Conservation (phyloP, 2,113 vertebrate species). For the Poeciliopsis retropinna region DNA sequence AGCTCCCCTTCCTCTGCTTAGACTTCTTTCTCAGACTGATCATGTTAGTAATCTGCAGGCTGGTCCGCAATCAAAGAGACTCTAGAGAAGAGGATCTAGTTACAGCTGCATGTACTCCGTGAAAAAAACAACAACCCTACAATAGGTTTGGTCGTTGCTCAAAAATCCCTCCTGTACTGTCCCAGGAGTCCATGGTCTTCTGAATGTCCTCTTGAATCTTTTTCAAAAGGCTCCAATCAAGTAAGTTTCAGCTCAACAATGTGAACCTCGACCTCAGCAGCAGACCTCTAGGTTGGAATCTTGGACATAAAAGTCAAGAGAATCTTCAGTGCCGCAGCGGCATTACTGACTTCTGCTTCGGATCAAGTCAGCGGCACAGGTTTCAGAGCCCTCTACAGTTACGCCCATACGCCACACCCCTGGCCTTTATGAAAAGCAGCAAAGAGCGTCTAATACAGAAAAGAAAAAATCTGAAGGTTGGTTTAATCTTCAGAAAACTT, state of each 20-base stretch:
- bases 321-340: conserved; percentile 8
- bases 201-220: conserved; percentile 26
- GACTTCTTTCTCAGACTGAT: conserved; percentile 67
- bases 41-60: conserved; percentile 50
- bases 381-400: conserved; percentile 33
- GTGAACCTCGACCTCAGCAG: not conserved
- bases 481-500: conserved; percentile 52
- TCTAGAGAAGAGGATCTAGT: not conserved
- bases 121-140: not conserved
- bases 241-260: not conserved
- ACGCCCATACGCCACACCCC: conserved; percentile 62
- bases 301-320: not conserved
- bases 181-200: conserved; percentile 14
- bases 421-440: conserved; percentile 41
- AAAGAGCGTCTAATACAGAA: conserved; percentile 22
- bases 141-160: not conserved
- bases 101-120: not conserved
- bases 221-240: not conserved
- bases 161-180: conserved; percentile 23
- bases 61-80: not conserved
- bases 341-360: conserved; percentile 11
- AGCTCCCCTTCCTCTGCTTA: conserved; percentile 50
- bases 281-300: not conserved
- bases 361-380: conserved; percentile 11
- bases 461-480: conserved; percentile 48